Evolutionary conservation across 2,888 invertebrate species (phyloP).

Genomic region (Monochamus alternatus): DNA sequence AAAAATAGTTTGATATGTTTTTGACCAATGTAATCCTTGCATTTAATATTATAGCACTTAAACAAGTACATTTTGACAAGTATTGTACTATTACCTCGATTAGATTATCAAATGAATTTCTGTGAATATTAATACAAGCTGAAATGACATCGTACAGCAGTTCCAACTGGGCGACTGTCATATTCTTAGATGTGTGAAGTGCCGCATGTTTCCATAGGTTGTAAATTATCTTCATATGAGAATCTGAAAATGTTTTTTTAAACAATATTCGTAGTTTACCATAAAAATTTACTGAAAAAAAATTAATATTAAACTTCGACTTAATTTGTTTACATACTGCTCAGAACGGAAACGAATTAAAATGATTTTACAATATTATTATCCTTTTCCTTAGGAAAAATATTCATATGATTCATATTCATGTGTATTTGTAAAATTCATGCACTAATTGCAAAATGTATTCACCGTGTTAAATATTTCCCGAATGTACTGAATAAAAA

Average conservation of each 20-base stretch:
- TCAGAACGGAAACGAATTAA: no score
- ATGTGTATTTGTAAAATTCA: no score
- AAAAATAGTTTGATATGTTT: slow-evolving; percentile 5
- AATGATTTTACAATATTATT: no score
- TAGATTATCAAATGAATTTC: slow-evolving; percentile 59
- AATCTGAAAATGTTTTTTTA: slow-evolving; percentile 51
- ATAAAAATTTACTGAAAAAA: neutral
- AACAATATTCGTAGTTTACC: neutral
- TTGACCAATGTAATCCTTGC: no score
- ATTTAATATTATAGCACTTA: no score
- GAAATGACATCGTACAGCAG: slow-evolving; percentile 66
- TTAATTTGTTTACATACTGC: no score
- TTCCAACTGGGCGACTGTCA: slow-evolving; percentile 64
- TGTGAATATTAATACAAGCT: slow-evolving; percentile 64
- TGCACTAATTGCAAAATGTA: no score
- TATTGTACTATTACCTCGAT: slow-evolving; percentile 54
- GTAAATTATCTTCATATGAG: slow-evolving; percentile 58
- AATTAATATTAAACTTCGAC: neutral
- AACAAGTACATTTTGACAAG: neutral
- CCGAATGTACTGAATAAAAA: no score
- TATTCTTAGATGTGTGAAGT: slow-evolving; percentile 60
- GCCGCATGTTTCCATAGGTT: slow-evolving; percentile 63
- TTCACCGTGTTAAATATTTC: no score
- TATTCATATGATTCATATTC: no score
- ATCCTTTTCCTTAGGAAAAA: no score